Evolutionary conservation across 2,113 vertebrate genomes (phyloP).

Genomic region (Hippoglossus stenolepis): DNA sequence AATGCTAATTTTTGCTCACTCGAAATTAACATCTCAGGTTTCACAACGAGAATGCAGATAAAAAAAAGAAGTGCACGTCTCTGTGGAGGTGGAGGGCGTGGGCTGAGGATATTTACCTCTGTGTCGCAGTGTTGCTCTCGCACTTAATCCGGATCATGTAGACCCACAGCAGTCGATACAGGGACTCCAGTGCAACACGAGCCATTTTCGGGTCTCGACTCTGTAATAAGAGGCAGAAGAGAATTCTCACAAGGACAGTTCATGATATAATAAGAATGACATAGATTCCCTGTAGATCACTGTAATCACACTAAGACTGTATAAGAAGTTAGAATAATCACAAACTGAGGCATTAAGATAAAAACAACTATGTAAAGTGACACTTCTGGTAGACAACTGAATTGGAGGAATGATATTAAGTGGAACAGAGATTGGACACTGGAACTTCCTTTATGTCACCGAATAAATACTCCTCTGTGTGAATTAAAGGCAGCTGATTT

Average conservation of each 20-base stretch:
- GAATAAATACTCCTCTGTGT: neutral
- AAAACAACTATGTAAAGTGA: neutral
- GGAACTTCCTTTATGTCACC: neutral
- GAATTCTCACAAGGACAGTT: neutral
- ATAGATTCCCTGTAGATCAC: neutral
- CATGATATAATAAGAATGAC: neutral
- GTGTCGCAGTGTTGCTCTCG: conserved; percentile 98
- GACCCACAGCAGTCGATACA: conserved; percentile 97
- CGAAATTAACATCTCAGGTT: no score
- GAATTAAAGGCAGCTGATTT: neutral
- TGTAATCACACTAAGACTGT: neutral
- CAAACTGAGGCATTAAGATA: neutral
- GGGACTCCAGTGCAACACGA: conserved; percentile 96
- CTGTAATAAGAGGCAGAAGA: conserved; percentile 82
- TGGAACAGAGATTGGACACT: no score
- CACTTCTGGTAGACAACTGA: neutral
- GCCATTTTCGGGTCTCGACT: conserved; percentile 99
- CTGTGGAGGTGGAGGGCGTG: no score
- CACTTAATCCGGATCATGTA: conserved; percentile 99
- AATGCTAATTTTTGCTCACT: no score
- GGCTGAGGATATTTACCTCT: conserved; percentile 85
- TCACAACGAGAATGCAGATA: no score
- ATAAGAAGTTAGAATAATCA: neutral
- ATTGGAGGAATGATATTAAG: neutral
- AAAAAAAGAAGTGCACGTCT: no score